Percentiles rank a stretch among this genome's conserved stretches.
phyloP scores from a whole-genome alignment of 2,888 invertebrate genomes.

The Nymphalis urticae region DNA sequence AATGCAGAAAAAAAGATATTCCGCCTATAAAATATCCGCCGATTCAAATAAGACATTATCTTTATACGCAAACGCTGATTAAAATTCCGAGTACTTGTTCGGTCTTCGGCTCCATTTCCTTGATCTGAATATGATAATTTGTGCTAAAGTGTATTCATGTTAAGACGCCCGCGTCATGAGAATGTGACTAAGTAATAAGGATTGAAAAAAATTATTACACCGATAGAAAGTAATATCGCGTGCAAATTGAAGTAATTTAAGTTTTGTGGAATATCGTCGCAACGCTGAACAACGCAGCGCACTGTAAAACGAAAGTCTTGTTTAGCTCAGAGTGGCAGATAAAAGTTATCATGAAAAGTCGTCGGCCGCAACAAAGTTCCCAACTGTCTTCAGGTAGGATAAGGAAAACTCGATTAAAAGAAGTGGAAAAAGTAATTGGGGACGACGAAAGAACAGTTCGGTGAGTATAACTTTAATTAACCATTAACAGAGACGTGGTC shows the following conservation, averaged over 20 bases:
- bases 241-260: slow-evolving; percentile 60
- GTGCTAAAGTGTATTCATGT: slow-evolving; percentile 34
- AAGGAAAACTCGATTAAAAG: slow-evolving; percentile 69
- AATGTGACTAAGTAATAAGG: slow-evolving; percentile 19
- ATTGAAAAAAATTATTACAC: background rate
- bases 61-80: slow-evolving; percentile 48
- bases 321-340: slow-evolving; percentile 57
- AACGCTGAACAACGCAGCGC: slow-evolving; percentile 48
- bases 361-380: slow-evolving; percentile 65
- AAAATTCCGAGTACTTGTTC: slow-evolving; percentile 50
- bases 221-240: background rate
- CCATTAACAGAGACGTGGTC: slow-evolving; percentile 38
- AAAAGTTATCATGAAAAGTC: slow-evolving; percentile 68
- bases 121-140: slow-evolving; percentile 50
- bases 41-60: slow-evolving; percentile 37
- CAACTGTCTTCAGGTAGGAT: slow-evolving; percentile 70
- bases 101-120: slow-evolving; percentile 47
- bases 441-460: slow-evolving; percentile 48
- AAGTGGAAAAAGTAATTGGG: slow-evolving; percentile 68
- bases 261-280: slow-evolving; percentile 57
- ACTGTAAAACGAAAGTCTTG: slow-evolving; percentile 60
- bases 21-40: background rate
- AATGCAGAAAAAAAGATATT: background rate
- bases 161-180: slow-evolving; percentile 12
- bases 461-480: slow-evolving; percentile 56